Evolutionary conservation across 2,797 vertebrate species (phyloP).

Genomic region (Atherinosoma microstoma): DNA sequence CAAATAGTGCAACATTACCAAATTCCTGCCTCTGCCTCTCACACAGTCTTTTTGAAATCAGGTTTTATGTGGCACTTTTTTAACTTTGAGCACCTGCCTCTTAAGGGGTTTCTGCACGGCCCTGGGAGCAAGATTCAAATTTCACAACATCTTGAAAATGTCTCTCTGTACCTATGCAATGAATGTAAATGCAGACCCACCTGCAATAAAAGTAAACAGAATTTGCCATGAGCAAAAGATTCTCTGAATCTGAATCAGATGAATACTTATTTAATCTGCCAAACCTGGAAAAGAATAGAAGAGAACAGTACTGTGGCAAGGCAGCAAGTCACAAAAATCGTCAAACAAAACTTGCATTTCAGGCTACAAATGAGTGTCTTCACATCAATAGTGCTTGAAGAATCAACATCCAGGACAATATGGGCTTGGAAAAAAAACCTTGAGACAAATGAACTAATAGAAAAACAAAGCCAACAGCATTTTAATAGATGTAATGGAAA

Average conservation of each 20-base stretch:
- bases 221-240: slow-evolving; percentile 1
- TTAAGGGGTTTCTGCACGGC: too few relatives aligned
- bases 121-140: slow-evolving; percentile 14
- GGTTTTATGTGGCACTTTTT: too few relatives aligned
- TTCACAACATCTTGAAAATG: slow-evolving; percentile 12
- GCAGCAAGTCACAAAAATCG: not conserved
- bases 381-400: not conserved
- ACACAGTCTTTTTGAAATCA: too few relatives aligned
- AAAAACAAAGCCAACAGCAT: not conserved
- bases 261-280: slow-evolving; percentile 14
- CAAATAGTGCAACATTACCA: too few relatives aligned
- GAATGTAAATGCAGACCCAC: not conserved
- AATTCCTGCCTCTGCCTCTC: too few relatives aligned
- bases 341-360: not conserved
- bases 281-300: slow-evolving; percentile 1
- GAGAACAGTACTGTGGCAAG: not conserved
- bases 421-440: not conserved
- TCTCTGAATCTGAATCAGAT: slow-evolving; percentile 5
- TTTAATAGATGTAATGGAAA: slow-evolving; percentile 6
- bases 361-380: not conserved
- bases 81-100: too few relatives aligned
- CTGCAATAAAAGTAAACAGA: not conserved
- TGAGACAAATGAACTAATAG: not conserved
- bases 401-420: not conserved
- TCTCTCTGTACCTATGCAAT: slow-evolving; percentile 1